Evolutionary conservation across 2,888 invertebrate species (phyloP).

Genomic region (Tetrapedia diversipes): DNA sequence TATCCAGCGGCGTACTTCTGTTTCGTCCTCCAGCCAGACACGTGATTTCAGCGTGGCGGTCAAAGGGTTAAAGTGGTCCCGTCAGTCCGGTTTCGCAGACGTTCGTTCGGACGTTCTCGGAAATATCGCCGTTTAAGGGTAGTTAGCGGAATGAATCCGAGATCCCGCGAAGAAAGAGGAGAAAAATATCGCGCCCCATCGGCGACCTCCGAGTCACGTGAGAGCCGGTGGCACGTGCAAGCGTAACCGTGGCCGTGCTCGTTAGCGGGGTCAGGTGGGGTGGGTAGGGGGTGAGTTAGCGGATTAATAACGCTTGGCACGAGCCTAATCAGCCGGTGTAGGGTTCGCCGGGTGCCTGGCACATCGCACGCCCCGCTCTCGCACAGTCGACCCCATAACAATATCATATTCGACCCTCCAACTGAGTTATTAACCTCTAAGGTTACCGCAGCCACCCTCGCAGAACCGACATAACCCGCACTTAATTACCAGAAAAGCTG

Average conservation of each 20-base stretch:
- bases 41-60: too few relatives aligned
- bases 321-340: slow-evolving; percentile 79
- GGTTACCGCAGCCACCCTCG: slow-evolving; percentile 79
- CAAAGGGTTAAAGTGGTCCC: too few relatives aligned
- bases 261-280: slow-evolving; percentile 62
- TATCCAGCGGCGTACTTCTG: too few relatives aligned
- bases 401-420: slow-evolving; percentile 79
- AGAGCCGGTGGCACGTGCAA: slow-evolving; percentile 64
- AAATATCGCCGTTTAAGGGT: not conserved
- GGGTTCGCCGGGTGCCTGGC: slow-evolving; percentile 75
- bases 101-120: not conserved
- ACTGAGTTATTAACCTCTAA: slow-evolving; percentile 82
- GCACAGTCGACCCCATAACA: slow-evolving; percentile 74
- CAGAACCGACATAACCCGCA: slow-evolving; percentile 73
- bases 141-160: not conserved
- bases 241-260: slow-evolving; percentile 63
- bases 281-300: slow-evolving; percentile 72
- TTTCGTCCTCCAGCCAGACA: too few relatives aligned
- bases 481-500: slow-evolving; percentile 79
- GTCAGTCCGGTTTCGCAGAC: too few relatives aligned
- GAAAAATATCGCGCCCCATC: slow-evolving; percentile 30
- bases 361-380: slow-evolving; percentile 46
- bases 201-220: slow-evolving; percentile 56
- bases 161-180: slow-evolving; percentile 17
- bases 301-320: slow-evolving; percentile 82